These are phyloP conservation scores for Temnothorax longispinosus DNA, from an alignment of 1,140 invertebrate species.

Conservation along the genomic window DNA sequence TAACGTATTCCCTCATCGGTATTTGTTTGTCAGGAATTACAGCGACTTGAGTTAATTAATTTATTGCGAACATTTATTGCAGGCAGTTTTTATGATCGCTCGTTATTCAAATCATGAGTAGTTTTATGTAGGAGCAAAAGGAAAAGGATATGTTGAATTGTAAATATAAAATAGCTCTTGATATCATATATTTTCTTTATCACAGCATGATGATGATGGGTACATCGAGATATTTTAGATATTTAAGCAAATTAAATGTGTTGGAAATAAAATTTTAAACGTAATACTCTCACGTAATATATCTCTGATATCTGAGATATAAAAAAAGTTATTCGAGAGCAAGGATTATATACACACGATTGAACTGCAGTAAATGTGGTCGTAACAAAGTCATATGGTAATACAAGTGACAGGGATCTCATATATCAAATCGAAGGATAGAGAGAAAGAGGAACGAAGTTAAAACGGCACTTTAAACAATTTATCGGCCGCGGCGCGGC, in stretches of 20 bases:
- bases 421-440: conserved; percentile 4
- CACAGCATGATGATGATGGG: not conserved
- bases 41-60: not conserved
- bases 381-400: not conserved
- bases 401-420: not conserved
- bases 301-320: not conserved
- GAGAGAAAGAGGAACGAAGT: not conserved
- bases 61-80: not conserved
- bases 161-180: not conserved
- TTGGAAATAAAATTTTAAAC: not conserved
- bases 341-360: not conserved
- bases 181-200: not conserved
- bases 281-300: not conserved
- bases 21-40: not conserved
- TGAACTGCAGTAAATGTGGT: not conserved
- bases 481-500: not conserved
- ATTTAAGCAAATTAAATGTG: not conserved
- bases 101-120: not conserved
- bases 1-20: not conserved
- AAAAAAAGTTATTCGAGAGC: not conserved
- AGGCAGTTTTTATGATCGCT: not conserved
- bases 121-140: not conserved
- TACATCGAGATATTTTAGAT: not conserved
- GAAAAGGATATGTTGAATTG: not conserved
- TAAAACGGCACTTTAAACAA: not conserved